Evolutionary conservation across 2,888 invertebrate genomes (phyloP), one percentile per base, ranked within the genome.

Genomic region (Willowsia nigromaculata): DNA sequence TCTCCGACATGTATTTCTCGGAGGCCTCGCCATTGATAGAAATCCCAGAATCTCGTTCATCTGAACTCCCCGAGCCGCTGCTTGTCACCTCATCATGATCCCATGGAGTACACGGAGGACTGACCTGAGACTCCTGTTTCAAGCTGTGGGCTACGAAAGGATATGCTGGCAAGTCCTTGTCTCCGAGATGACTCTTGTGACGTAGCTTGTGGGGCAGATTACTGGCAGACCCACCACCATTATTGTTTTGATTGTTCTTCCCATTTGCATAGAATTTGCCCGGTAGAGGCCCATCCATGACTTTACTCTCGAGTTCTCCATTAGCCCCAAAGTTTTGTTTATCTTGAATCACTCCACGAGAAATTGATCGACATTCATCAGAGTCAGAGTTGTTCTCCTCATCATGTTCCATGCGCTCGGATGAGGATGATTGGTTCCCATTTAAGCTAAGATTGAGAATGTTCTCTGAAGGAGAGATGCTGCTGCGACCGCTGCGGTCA

Each of bases 21-120:
- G 91, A 84, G 13, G 90, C 89, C 85, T 92, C 92, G 4, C 92
- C 92, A 83, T 93, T 92, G 43, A 92, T 92, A 0, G 97, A 97
- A 92, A 98, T 98, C 6, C 98, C 98, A 0, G 97, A 97, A 93
- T 98, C 98, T 7, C 98, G 95, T 94, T 98, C 98, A 94, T 98
- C 98, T 93, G 97, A 97, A 85, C 97, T 97, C 40, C 97, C 97
- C 5, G 93, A 93, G 7, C 93, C 93, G 84, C 93, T 93, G 89
- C 93, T 93, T 7, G 92, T 92, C 43, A 92, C 91, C 93, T 98
- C 97, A 40, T 96, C 97, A 94, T 97, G 97, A 80, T 93, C 92
- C 91, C 92, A 91, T n/a, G 92, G 90, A 78, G 92, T 86, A 96
- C 97, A 97, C 0, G 97, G 96, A 3, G 97, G 97, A 13, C 97